Percentiles rank a stretch among this genome's conserved stretches.
Conservation (phyloP, 2,797 vertebrate genomes). For the Malacoctenus gilli region DNA sequence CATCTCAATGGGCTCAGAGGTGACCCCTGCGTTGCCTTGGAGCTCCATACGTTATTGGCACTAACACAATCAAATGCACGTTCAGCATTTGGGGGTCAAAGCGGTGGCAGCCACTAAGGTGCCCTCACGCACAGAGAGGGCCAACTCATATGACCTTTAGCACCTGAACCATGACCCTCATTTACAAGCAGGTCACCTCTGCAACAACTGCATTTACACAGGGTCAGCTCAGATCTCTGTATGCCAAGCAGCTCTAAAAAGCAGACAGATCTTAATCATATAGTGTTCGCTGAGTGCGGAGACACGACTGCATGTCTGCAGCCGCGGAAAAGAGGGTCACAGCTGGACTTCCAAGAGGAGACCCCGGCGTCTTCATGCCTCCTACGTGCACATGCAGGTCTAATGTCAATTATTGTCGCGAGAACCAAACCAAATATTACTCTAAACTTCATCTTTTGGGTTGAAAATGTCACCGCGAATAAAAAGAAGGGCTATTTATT, state of each 20-base stretch:
- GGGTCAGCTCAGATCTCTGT: constrained; percentile 81
- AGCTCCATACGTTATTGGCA: constrained; percentile 81
- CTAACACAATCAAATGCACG: constrained; percentile 87
- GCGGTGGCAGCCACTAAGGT: constrained; percentile 69
- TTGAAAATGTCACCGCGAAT: constrained; percentile 10
- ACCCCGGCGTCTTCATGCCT: constrained; percentile 37
- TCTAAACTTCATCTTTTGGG: constrained; percentile 22
- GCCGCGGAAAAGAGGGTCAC: constrained; percentile 52
- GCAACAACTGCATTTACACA: constrained; percentile 85
- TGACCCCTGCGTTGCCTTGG: constrained; percentile 78
- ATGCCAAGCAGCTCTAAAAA: constrained; percentile 72
- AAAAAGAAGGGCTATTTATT: constrained; percentile 7
- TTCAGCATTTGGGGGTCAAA: constrained; percentile 82
- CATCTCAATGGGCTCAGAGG: constrained; percentile 80
- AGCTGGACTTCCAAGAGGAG: constrained; percentile 48
- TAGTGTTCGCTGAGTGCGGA: constrained; percentile 62
- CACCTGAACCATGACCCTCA: constrained; percentile 83
- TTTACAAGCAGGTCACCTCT: constrained; percentile 84
- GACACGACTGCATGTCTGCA: constrained; percentile 52
- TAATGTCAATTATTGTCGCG: constrained; percentile 28
- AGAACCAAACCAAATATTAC: constrained; percentile 33
- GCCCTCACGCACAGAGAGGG: constrained; percentile 66
- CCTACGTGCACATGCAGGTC: background rate
- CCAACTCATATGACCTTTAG: constrained; percentile 75
- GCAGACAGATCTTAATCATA: constrained; percentile 75